Conservation (phyloP, 2,113 vertebrate species). For the Oncorhynchus keta region DNA sequence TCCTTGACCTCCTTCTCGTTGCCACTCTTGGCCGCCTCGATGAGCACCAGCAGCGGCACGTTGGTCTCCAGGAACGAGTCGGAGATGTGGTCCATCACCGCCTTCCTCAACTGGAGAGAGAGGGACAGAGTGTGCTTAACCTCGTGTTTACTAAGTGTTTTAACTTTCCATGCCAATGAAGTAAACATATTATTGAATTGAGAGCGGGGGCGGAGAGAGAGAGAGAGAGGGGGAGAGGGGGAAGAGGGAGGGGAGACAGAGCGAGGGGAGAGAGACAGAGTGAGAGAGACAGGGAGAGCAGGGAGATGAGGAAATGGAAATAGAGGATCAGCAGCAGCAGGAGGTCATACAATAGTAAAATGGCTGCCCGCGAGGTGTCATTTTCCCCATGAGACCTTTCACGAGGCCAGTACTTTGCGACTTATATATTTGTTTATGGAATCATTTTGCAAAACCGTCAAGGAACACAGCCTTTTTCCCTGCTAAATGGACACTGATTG, state of each 20-base stretch:
- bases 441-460: constrained; percentile 51
- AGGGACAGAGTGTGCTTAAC: constrained; percentile 8
- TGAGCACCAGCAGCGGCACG: constrained; percentile 94
- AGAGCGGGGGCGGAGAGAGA: constrained; percentile 19
- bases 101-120: constrained; percentile 87
- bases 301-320: constrained; percentile 27
- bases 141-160: not conserved
- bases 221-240: not conserved
- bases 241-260: no score
- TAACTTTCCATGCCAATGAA: no score
- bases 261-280: no score
- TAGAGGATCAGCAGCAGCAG: no score
- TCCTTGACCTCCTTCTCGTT: constrained; percentile 98
- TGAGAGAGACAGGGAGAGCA: no score
- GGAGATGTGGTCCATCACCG: constrained; percentile 99
- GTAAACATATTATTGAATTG: no score
- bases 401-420: constrained; percentile 33
- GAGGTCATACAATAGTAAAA: constrained; percentile 20
- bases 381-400: constrained; percentile 54
- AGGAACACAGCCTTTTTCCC: constrained; percentile 55
- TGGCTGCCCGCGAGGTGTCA: constrained; percentile 43
- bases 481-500: constrained; percentile 58
- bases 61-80: constrained; percentile 99
- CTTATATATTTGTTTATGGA: constrained; percentile 63
- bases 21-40: constrained; percentile 98